Base-by-base conservation (phyloP, 2,888 invertebrate genomes). In the Cryptophagus acutangulus region DNA sequence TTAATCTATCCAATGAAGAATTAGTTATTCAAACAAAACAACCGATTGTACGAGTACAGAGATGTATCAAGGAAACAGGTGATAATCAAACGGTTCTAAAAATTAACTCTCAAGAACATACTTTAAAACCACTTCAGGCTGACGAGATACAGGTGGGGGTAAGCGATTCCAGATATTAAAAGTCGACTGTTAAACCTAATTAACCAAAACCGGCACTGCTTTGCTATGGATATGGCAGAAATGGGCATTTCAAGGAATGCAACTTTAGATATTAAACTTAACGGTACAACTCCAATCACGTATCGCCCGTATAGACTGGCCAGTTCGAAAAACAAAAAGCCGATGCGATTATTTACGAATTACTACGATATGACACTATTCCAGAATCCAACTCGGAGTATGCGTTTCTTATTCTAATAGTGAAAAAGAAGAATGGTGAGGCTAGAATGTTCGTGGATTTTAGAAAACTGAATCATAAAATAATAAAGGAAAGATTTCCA, bases 401-500 rank as follows among this genome's bases (percentile, higher is more conserved):
- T 35, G 35, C 42, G 29, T 36, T 16, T 14, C 41, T 48, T 3
- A 33, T 50, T 3, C 10, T 50, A 1, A 20, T 49, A 17, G 50
- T 46, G 1, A 46, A 43, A 18, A 51, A 51, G 36, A 51, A 51
- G 36, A 41, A 40, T 35, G 58, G 58, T 3, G 52, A 53, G 14
- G 1, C 37, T 4, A 17, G 57, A 24, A 35, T 61, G 38, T 53
- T 48, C 24, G 44, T 61, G 1, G 58, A 59, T 43, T 66, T 51
- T 26, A 40, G 63, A 5, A 36, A 33, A 18, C 36, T 67, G 1
- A 69, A 67, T 43, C 17, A 39, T 1, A 46, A 48, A 15, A 65
- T 61, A 0, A 40, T 55, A 0, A 57, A 59, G 3, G 59, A 64
- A 17, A 31, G 49, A 2, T 62, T 55, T 38, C 62, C 64, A 0